phyloP scores from a whole-genome alignment of 2,888 invertebrate species.

The Eurois occulta region DNA sequence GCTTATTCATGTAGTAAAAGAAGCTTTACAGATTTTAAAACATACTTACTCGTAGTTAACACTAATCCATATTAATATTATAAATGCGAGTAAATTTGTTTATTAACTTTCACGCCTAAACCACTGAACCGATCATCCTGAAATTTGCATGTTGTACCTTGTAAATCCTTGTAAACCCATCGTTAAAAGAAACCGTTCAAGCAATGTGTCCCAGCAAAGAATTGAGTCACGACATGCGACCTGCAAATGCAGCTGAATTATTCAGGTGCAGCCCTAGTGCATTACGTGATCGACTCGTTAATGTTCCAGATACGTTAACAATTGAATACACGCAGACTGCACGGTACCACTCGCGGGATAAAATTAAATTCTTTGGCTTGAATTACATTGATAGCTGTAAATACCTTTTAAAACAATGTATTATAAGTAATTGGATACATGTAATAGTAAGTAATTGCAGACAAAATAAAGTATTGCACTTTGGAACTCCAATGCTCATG shows the following conservation, averaged over 20 bases:
- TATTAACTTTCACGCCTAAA: too few relatives aligned
- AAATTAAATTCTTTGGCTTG: conserved; percentile 35
- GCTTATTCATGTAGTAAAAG: neutral
- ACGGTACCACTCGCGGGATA: conserved; percentile 16
- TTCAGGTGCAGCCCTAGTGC: conserved; percentile 47
- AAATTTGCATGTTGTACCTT: too few relatives aligned
- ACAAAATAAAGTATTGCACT: neutral
- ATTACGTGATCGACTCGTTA: conserved; percentile 45
- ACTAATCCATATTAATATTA: too few relatives aligned
- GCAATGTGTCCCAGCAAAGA: conserved; percentile 2
- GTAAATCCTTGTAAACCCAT: too few relatives aligned
- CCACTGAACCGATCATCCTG: too few relatives aligned
- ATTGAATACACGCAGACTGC: conserved; percentile 33
- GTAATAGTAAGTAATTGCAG: neutral
- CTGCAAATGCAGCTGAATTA: conserved; percentile 41
- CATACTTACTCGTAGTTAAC: too few relatives aligned
- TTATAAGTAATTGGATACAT: neutral
- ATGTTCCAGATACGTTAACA: conserved; percentile 17
- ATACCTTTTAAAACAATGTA: conserved; percentile 4
- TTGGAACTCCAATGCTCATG: neutral
- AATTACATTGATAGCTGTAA: conserved; percentile 15
- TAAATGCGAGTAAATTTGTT: too few relatives aligned
- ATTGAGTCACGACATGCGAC: conserved; percentile 29
- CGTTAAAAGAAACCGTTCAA: conserved; percentile 22
- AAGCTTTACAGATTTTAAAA: neutral